Evolutionary conservation across 2,113 vertebrate species (phyloP).

Genomic region (Clarias gariepinus): DNA sequence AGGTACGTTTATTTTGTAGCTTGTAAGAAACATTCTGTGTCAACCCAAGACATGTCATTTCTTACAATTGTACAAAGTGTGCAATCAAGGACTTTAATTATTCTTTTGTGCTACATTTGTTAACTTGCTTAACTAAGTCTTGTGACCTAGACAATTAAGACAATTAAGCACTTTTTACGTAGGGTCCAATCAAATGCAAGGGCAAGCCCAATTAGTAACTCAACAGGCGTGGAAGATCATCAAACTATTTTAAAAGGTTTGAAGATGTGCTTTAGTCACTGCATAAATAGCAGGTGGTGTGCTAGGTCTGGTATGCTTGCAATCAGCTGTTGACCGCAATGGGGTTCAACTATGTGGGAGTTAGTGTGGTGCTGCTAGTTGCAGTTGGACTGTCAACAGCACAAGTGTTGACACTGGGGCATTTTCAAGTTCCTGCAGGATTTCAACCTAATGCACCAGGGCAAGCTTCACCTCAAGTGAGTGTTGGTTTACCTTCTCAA

Average conservation of each 20-base stretch:
- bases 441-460: background rate
- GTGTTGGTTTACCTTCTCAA: background rate
- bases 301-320: background rate
- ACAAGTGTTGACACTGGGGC: background rate
- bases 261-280: background rate
- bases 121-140: background rate
- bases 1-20: background rate
- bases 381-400: background rate
- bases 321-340: background rate
- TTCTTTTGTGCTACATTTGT: background rate
- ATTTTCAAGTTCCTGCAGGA: background rate
- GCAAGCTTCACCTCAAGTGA: too few species aligned
- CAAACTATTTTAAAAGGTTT: conserved; percentile 2
- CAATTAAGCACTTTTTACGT: background rate
- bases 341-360: background rate
- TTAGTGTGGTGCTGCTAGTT: background rate
- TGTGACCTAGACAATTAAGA: background rate
- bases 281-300: background rate
- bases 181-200: background rate
- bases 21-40: background rate
- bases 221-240: conserved; percentile 7
- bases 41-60: background rate
- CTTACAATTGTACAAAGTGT: too few species aligned
- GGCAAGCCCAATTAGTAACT: background rate
- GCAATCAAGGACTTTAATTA: too few species aligned